These are phyloP conservation scores for Gymnoscopelus microlampas DNA, from an alignment of 2,797 vertebrate species.

Conservation along the genomic window DNA sequence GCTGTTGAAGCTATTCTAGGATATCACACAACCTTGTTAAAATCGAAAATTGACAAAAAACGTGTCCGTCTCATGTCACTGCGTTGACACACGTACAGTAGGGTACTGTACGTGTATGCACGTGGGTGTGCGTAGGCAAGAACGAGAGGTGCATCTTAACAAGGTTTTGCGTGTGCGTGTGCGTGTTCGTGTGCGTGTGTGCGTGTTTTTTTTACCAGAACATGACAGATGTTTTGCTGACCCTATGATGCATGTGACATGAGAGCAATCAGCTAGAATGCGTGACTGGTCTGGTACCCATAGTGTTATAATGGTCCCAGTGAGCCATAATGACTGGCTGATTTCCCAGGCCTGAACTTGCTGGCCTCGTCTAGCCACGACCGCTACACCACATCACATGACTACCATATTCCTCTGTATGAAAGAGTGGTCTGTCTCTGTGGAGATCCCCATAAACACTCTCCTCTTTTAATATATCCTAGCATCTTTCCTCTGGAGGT, in stretches of 20 bases:
- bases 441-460: no score
- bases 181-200: slow-evolving; percentile 22
- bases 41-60: slow-evolving; percentile 27
- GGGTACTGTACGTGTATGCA: slow-evolving; percentile 11
- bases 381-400: background rate
- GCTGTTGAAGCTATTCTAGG: slow-evolving; percentile 30
- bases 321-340: background rate
- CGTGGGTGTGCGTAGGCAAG: background rate
- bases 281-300: background rate
- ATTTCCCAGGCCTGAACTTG: slow-evolving; percentile 21
- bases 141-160: no score
- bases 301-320: background rate
- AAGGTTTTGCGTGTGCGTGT: background rate
- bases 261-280: slow-evolving; percentile 7
- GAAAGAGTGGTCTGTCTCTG: background rate
- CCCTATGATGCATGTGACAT: slow-evolving; percentile 14
- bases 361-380: slow-evolving; percentile 34
- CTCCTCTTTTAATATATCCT: no score
- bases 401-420: slow-evolving; percentile 11
- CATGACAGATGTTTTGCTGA: background rate
- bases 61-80: slow-evolving; percentile 22
- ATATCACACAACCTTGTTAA: slow-evolving; percentile 26
- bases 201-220: background rate
- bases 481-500: no score
- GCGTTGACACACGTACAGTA: background rate